A percentile compares a stretch with the other conserved stretches of the same genome.
phyloP scores from a whole-genome alignment of 2,888 invertebrate genomes.

The Epistrophella euchroma region DNA sequence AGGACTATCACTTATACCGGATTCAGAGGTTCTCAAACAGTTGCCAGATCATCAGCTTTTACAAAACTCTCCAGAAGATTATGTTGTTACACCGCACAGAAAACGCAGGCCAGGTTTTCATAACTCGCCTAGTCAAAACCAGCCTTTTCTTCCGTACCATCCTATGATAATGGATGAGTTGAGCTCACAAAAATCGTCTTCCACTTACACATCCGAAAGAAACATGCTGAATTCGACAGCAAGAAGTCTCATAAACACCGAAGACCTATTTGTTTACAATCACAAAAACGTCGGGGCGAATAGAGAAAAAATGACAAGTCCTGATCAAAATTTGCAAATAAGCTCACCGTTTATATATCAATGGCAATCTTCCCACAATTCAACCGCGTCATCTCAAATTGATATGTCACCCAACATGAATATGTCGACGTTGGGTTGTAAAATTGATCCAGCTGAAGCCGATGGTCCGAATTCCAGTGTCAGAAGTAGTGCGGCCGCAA shows the following conservation, averaged over 20 bases:
- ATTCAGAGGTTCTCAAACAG: conserved; percentile 85
- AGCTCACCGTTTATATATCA: conserved; percentile 85
- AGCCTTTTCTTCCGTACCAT: conserved; percentile 93
- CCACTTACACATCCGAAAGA: conserved; percentile 84
- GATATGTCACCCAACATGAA: conserved; percentile 70
- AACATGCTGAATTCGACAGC: conserved; percentile 80
- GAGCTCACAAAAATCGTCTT: conserved; percentile 87
- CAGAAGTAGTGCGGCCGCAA: conserved; percentile 59
- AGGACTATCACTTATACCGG: conserved; percentile 88
- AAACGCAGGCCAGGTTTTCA: conserved; percentile 94
- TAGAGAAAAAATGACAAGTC: conserved; percentile 87
- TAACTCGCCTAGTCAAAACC: conserved; percentile 94
- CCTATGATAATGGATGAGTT: conserved; percentile 91
- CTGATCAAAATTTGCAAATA: conserved; percentile 85
- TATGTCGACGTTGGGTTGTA: conserved; percentile 73
- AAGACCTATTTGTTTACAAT: conserved; percentile 81
- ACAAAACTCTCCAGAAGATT: conserved; percentile 91
- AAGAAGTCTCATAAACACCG: conserved; percentile 79
- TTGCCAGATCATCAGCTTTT: conserved; percentile 89
- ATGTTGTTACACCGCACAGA: conserved; percentile 94
- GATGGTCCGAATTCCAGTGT: conserved; percentile 72
- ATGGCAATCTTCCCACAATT: conserved; percentile 82
- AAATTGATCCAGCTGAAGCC: conserved; percentile 70
- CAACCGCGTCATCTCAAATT: conserved; percentile 80
- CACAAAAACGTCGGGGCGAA: conserved; percentile 80